These are phyloP conservation scores for Stictonetta naevosa DNA, from an alignment of 2,113 vertebrate species.

Conservation along the genomic window DNA sequence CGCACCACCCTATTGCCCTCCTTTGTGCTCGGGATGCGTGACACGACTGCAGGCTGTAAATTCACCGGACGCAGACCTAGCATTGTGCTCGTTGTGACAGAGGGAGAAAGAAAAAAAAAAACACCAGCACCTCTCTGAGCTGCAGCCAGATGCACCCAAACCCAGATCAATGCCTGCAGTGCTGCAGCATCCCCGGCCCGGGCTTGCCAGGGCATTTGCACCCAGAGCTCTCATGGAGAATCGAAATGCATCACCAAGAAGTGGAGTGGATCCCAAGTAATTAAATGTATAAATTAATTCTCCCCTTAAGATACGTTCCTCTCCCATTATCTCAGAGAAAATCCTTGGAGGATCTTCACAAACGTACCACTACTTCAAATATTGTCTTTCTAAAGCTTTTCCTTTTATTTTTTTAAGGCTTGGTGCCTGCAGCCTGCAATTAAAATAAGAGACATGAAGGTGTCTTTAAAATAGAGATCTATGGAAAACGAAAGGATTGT, in stretches of 20 bases:
- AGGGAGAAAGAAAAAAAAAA: background rate
- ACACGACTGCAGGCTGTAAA: background rate
- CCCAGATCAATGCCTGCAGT: background rate
- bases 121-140: background rate
- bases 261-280: conserved; percentile 78
- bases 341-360: conserved; percentile 65
- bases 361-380: conserved; percentile 54
- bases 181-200: background rate
- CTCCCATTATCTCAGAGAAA: conserved; percentile 64
- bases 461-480: conserved; percentile 84
- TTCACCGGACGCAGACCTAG: accelerated
- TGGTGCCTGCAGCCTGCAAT: conserved; percentile 78
- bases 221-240: conserved; percentile 47
- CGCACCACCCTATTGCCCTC: background rate
- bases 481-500: conserved; percentile 77
- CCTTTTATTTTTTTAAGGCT: background rate
- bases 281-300: conserved; percentile 86
- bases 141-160: background rate
- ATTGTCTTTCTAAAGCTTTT: background rate
- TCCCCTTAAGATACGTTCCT: conserved; percentile 79
- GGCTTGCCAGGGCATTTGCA: background rate
- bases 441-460: conserved; percentile 79
- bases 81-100: accelerated
- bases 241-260: background rate
- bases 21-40: background rate